These are phyloP conservation scores for Pangasius larnaudii DNA, from an alignment of 2,797 vertebrate species.

Conservation along the genomic window DNA sequence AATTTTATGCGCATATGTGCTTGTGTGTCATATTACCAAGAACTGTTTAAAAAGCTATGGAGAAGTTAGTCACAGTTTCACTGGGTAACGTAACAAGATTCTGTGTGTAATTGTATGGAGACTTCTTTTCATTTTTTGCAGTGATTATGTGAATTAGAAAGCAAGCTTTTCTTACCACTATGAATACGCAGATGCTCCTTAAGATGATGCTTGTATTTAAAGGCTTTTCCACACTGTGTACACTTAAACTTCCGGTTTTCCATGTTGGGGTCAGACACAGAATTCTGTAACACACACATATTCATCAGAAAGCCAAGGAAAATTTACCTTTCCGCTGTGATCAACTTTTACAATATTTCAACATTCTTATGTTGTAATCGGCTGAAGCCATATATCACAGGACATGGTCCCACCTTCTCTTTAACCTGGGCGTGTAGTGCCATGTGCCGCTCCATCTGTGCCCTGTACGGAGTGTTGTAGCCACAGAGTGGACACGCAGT, in stretches of 20 bases:
- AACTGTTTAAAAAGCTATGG: not conserved
- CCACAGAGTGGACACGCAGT: conserved; percentile 76
- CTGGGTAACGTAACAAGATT: not conserved
- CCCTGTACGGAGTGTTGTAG: conserved; percentile 75
- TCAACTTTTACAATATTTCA: not conserved
- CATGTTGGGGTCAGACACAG: conserved; percentile 66
- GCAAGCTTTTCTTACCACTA: conserved; percentile 74
- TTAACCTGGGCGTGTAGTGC: conserved; percentile 74
- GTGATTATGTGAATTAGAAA: not conserved
- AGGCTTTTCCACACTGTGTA: conserved; percentile 83
- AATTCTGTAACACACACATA: conserved; percentile 50
- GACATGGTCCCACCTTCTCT: conserved; percentile 68
- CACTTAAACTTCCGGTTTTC: conserved; percentile 85
- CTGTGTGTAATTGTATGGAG: not conserved
- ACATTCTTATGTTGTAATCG: not conserved
- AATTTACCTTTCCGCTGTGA: not conserved
- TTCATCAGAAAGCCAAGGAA: not conserved
- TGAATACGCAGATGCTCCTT: conserved; percentile 87
- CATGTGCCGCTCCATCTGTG: conserved; percentile 79
- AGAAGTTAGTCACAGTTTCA: not conserved
- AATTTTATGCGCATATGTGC: not conserved
- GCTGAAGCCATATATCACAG: not conserved
- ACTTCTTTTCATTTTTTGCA: not conserved
- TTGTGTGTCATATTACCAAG: not conserved
- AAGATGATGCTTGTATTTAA: conserved; percentile 88